phyloP scores from a whole-genome alignment of 1,140 invertebrate species.

The Calephelis virginiensis region DNA sequence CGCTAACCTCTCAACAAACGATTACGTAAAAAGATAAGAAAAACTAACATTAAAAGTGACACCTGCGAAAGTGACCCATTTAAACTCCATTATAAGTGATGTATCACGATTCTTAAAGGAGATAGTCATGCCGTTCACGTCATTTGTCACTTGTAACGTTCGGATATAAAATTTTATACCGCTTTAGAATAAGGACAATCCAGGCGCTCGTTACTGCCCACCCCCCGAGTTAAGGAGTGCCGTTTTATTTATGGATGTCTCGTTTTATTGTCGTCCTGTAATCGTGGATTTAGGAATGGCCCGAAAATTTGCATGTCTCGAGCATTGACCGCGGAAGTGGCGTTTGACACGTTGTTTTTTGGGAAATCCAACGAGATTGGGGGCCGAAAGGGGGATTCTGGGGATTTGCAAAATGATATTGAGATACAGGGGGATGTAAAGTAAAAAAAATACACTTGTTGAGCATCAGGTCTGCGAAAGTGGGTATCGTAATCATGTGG shows the following conservation, averaged over 20 bases:
- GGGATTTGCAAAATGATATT: too few relatives aligned
- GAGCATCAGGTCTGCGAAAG: too few relatives aligned
- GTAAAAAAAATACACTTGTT: too few relatives aligned
- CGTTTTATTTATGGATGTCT: slow-evolving; percentile 49
- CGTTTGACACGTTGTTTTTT: slow-evolving; percentile 16
- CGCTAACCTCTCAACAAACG: neutral
- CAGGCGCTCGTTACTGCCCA: slow-evolving; percentile 44
- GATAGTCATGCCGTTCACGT: slow-evolving; percentile 44
- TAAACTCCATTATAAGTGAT: slow-evolving; percentile 7
- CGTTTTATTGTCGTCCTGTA: slow-evolving; percentile 38
- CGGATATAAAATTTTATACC: slow-evolving; percentile 65
- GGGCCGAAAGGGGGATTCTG: too few relatives aligned
- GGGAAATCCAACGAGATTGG: neutral
- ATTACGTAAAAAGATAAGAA: neutral
- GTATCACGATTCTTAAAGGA: slow-evolving; percentile 11
- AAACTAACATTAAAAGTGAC: too few relatives aligned
- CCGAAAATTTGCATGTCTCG: slow-evolving; percentile 11
- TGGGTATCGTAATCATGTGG: too few relatives aligned
- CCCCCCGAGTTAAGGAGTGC: slow-evolving; percentile 36
- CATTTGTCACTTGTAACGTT: slow-evolving; percentile 65
- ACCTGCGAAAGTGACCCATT: neutral
- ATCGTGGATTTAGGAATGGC: slow-evolving; percentile 29
- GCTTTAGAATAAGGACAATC: slow-evolving; percentile 51
- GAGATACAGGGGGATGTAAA: too few relatives aligned
- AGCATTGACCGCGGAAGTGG: slow-evolving; percentile 34